These are phyloP conservation scores for Tetanocera ferruginea DNA, from an alignment of 2,888 invertebrate species.

Conservation along the genomic window DNA sequence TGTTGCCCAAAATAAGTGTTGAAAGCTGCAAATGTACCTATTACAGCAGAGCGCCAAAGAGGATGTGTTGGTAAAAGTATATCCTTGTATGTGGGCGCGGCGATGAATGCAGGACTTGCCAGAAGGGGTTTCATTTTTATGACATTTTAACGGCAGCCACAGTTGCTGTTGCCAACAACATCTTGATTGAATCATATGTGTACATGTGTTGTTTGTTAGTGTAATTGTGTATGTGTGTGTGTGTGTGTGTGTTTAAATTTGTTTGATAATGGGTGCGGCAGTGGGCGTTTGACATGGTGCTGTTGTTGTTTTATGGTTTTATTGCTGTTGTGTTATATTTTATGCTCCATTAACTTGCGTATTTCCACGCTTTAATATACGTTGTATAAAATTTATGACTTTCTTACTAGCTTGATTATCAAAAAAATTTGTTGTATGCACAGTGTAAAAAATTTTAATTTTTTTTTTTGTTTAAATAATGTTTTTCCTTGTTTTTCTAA, in stretches of 20 bases:
- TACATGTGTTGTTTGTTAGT: background rate
- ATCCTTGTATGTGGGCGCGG: background rate
- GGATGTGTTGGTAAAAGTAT: background rate
- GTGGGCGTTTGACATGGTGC: background rate
- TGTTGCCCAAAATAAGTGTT: conserved; percentile 10
- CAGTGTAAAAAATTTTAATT: too few species aligned
- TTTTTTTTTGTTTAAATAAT: too few species aligned
- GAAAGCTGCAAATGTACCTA: background rate
- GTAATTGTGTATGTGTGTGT: conserved; percentile 9
- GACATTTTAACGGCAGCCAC: conserved; percentile 17
- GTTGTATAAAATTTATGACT: too few species aligned
- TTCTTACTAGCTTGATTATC: too few species aligned
- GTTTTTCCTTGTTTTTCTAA: too few species aligned
- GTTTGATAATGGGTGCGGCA: conserved; percentile 3
- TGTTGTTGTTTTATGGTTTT: too few species aligned
- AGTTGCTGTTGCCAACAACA: conserved; percentile 1
- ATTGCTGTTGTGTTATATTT: conserved; percentile 43
- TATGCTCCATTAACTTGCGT: conserved; percentile 44
- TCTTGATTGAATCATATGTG: background rate
- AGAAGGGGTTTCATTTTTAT: conserved; percentile 21
- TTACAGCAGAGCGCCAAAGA: background rate
- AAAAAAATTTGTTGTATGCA: too few species aligned
- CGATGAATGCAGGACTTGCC: background rate
- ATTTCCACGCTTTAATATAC: too few species aligned
- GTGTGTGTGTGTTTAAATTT: background rate